Evolutionary conservation across 2,113 vertebrate genomes (phyloP).

Genomic region (Tautogolabrus adspersus): DNA sequence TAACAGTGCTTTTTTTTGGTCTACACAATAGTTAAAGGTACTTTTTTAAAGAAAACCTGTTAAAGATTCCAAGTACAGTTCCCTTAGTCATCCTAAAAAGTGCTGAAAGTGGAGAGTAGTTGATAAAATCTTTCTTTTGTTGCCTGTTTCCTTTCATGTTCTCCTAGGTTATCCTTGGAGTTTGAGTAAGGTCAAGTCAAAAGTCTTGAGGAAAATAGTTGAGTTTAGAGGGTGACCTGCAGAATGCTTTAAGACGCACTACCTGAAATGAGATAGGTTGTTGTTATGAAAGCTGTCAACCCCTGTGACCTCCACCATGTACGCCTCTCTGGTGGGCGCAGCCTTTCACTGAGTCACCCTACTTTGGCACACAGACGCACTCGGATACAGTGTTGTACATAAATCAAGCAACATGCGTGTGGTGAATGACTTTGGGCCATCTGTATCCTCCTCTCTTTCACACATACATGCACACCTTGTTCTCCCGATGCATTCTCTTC

Average conservation of each 20-base stretch:
- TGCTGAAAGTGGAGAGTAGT: no score
- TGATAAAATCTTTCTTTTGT: background rate
- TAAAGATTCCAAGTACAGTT: no score
- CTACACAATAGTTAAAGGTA: no score
- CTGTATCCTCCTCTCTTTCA: slow-evolving; percentile 14
- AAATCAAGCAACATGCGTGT: slow-evolving; percentile 42
- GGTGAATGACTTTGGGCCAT: slow-evolving; percentile 28
- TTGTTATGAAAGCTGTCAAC: slow-evolving; percentile 14
- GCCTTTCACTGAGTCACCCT: slow-evolving; percentile 57
- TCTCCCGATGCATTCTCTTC: slow-evolving; percentile 8
- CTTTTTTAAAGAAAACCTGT: no score
- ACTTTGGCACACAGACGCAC: slow-evolving; percentile 30
- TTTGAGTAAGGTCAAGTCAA: slow-evolving; percentile 32
- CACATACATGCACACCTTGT: slow-evolving; percentile 22
- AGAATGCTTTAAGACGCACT: slow-evolving; percentile 5
- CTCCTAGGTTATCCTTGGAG: slow-evolving; percentile 23
- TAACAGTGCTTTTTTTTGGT: no score
- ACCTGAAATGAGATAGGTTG: slow-evolving; percentile 23
- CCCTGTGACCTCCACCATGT: slow-evolving; percentile 47
- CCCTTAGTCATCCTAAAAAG: no score
- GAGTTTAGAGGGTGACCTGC: slow-evolving; percentile 34
- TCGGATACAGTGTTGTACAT: slow-evolving; percentile 24
- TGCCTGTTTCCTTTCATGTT: background rate
- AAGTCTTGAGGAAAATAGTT: slow-evolving; percentile 22
- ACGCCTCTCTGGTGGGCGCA: slow-evolving; percentile 24